Base-by-base conservation (phyloP, 2,888 invertebrate genomes). In the Eupithecia vulgata region DNA sequence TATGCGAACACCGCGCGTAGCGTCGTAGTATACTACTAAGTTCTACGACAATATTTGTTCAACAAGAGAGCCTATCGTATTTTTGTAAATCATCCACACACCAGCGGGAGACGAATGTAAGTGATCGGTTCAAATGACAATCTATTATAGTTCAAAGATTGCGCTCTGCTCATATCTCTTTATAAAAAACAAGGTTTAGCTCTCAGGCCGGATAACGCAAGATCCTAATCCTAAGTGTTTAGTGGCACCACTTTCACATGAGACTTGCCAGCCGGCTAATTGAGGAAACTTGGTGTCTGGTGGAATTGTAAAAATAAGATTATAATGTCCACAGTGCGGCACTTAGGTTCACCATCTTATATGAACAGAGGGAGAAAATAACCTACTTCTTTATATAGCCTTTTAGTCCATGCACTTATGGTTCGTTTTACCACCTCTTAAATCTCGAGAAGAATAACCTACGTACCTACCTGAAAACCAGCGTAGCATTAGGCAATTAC, bases 281-380 rank as follows among this genome's bases (percentile, higher is more conserved):
- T 69, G 62, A 72, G 61, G 61, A 48, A 67, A 70, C 37, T 61
- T 65, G 65, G 66, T 35, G 40, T 37, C 40, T 70, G 35, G 30
- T 48, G 64, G 52, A 52, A n/a, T 42, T 59, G 65, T 65, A 65
- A 65, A 65, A 65, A 65, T 65, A 65, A 65, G 21, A 37, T 21
- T 65, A 65, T 65, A 65, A 64, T 40, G 40, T 65, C 40, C 65
- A 42, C 65, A 42, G 65, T 7, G 21, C 65, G 40, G 40, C 65
- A 37, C 65, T 65, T 40, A 40, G 25, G 65, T 40, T 21, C 7
- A 40, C 40, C 65, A 25, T 15, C 40, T 37, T 65, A 61, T 34
- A 34, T 15, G 65, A 37, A 42, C 34, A 25, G 34, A 30, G 61
- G 8, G 7, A 52, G 8, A 57, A 25, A 25, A 57, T 25, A 61